Base-by-base conservation (phyloP, 2,797 vertebrate species). In the Sebastes minor region DNA sequence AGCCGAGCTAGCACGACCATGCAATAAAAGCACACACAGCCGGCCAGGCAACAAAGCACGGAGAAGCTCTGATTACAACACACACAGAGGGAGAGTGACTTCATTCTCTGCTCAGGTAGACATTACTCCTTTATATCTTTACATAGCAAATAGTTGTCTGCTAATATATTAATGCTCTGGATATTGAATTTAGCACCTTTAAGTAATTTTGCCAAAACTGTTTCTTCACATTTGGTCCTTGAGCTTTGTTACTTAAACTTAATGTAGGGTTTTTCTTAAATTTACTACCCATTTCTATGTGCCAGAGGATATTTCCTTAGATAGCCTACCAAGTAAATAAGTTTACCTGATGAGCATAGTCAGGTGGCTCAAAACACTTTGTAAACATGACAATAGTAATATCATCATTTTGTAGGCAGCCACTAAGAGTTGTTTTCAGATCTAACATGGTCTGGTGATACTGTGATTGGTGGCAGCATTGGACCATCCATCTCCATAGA, bases 401-500 rank as follows among this genome's bases (percentile, higher is more conserved):
- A 22, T 59, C 8, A 28, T n/a, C 38, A 70, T 71, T 76, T 76
- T 42, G 65, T n/a, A 72, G 30, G 42, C 22, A 33, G 22, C 57
- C 28, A 56, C 13, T 53, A 12, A 35, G 59, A 63, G 23, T 14
- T 57, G 42, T 70, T 65, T 68, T 65, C 25, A 61, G 35, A n/a
- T 46, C 64, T 28, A 25, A 61, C 52, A 52, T 22, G 46, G 49
- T 72, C 55, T 77, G 61, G 74, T 46, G 76, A 67, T 67, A 66
- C 25, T 80, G 66, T 69, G 62, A 71, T 68, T 35, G 22, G 52
- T 30, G 70, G 57, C 20, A 28, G 25, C 23, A 14, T 13, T 32
- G 56, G 62, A 66, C 23, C 46, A 33, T 86, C 74, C 28, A 74
- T 79, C 60, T 81, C 42, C 8, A 57, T 13, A 70, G 64, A 73